These are phyloP conservation scores for Pollenia labialis DNA, from an alignment of 2,888 invertebrate genomes.

Conservation along the genomic window DNA sequence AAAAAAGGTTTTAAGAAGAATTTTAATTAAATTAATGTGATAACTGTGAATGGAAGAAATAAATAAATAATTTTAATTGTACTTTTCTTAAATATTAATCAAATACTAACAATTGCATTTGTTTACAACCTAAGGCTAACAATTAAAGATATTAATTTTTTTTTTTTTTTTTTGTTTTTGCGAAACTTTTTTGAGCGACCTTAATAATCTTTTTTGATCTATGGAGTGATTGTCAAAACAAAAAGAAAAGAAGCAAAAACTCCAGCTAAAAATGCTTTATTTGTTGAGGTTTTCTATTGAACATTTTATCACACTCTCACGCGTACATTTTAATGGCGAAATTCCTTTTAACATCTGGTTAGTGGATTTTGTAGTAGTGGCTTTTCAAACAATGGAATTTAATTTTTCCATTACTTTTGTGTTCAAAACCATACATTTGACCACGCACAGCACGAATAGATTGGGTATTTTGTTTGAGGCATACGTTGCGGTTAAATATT, in stretches of 20 bases:
- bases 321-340: not conserved
- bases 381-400: slow-evolving; percentile 24
- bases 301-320: slow-evolving; percentile 11
- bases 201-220: not conserved
- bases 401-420: slow-evolving; percentile 47
- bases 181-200: not conserved
- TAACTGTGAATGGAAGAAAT: too few species aligned
- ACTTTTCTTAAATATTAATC: too few species aligned
- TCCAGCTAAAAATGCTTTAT: slow-evolving; percentile 26
- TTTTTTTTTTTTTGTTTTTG: too few species aligned
- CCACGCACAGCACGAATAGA: not conserved
- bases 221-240: not conserved
- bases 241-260: not conserved
- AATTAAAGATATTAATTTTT: too few species aligned
- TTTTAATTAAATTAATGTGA: too few species aligned
- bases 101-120: too few species aligned
- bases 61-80: too few species aligned
- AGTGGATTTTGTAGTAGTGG: slow-evolving; percentile 9
- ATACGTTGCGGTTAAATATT: slow-evolving; percentile 39
- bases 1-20: too few species aligned
- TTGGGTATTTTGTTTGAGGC: slow-evolving; percentile 21
- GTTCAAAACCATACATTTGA: not conserved
- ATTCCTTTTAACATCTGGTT: slow-evolving; percentile 9
- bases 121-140: too few species aligned
- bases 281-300: slow-evolving; percentile 44